Evolutionary conservation across 2,113 vertebrate species (phyloP).

Genomic region (Cebidichthys violaceus): DNA sequence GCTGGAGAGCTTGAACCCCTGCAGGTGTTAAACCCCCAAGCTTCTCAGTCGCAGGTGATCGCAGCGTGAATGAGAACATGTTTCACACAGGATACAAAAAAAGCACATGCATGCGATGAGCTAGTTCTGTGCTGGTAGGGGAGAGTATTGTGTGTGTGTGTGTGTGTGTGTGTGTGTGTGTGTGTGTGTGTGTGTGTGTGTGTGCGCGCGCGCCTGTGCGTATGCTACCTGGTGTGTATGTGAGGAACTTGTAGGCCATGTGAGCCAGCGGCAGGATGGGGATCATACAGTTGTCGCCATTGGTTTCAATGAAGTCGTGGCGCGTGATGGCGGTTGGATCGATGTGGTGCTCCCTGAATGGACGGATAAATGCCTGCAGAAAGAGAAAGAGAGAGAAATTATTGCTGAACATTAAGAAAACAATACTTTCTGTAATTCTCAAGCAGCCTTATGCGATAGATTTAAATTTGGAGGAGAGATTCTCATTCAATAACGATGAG

Average conservation of each 20-base stretch:
- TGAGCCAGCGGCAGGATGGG: constrained; percentile 83
- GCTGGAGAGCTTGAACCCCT: background rate
- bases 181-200: too few species aligned
- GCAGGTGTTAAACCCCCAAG: constrained; percentile 6
- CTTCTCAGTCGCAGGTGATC: constrained; percentile 12
- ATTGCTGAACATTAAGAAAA: background rate
- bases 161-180: too few species aligned
- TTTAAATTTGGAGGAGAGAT: background rate
- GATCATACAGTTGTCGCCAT: constrained; percentile 87
- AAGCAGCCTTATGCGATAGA: background rate
- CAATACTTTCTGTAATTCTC: background rate
- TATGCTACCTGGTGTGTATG: constrained; percentile 79
- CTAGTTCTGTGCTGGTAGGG: background rate
- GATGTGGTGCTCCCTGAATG: constrained; percentile 86
- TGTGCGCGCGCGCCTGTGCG: too few species aligned
- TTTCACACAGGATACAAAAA: constrained; percentile 13
- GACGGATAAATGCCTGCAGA: constrained; percentile 83
- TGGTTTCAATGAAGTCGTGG: constrained; percentile 86
- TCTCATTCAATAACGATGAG: background rate
- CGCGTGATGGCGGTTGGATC: constrained; percentile 86
- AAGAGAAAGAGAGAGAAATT: constrained; percentile 8
- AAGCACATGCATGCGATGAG: background rate
- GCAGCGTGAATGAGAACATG: background rate
- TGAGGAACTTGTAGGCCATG: constrained; percentile 84
- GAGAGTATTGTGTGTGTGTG: background rate